Percentiles rank a stretch among this genome's conserved stretches.
Evolutionary conservation across 2,113 vertebrate species (phyloP).

Genomic region (Oophaga pumilio): DNA sequence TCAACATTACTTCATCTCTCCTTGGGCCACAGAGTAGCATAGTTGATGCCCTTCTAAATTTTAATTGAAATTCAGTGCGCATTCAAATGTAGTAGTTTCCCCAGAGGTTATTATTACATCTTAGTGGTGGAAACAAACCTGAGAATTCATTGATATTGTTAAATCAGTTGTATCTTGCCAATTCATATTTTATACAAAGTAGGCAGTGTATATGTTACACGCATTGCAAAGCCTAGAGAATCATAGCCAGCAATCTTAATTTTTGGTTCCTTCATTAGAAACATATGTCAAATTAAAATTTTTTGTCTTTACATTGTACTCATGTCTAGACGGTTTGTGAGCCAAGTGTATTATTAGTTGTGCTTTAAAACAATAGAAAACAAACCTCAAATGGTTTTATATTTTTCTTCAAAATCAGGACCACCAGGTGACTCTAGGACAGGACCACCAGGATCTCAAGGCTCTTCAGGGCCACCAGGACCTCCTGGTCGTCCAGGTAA

Average conservation of each 20-base stretch:
- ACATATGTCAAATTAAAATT: slow-evolving; percentile 70
- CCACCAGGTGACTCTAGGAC: slow-evolving; percentile 88
- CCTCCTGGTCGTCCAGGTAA: slow-evolving; percentile 88
- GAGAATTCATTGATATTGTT: slow-evolving; percentile 65
- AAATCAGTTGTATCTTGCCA: slow-evolving; percentile 67
- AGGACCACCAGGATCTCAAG: slow-evolving; percentile 84
- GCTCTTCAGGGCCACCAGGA: slow-evolving; percentile 85
- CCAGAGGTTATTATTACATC: slow-evolving; percentile 64
- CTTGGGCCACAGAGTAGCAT: slow-evolving; percentile 60
- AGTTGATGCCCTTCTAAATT: slow-evolving; percentile 63
- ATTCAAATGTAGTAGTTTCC: slow-evolving; percentile 61
- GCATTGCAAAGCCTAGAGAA: slow-evolving; percentile 71
- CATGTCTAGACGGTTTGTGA: slow-evolving; percentile 52
- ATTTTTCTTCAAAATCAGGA: slow-evolving; percentile 73
- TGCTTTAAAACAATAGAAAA: slow-evolving; percentile 52
- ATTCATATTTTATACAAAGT: slow-evolving; percentile 76
- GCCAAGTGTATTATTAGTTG: slow-evolving; percentile 55
- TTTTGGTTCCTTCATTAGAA: slow-evolving; percentile 75
- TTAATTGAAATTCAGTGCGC: slow-evolving; percentile 65
- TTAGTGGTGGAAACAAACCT: slow-evolving; percentile 63
- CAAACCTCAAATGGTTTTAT: slow-evolving; percentile 38
- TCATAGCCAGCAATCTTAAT: slow-evolving; percentile 69
- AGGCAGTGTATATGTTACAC: slow-evolving; percentile 66
- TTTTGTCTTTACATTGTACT: slow-evolving; percentile 10
- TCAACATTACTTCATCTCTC: slow-evolving; percentile 67